These are phyloP conservation scores for Cynaeus angustus DNA, from an alignment of 2,888 invertebrate species.

Conservation along the genomic window DNA sequence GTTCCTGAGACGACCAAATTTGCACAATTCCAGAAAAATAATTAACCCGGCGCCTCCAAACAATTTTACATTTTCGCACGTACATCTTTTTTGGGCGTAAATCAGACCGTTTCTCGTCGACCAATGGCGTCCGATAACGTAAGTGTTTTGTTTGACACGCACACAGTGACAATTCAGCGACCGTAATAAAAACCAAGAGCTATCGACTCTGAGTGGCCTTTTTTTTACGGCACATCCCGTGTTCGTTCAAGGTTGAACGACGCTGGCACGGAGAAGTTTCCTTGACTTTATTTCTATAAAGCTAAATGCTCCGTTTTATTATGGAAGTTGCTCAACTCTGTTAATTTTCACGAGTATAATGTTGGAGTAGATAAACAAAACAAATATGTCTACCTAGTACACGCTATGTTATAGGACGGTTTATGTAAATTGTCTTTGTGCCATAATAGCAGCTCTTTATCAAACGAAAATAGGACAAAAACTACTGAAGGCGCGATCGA, in stretches of 20 bases:
- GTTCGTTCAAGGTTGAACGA: slow-evolving; percentile 18
- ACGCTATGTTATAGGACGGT: slow-evolving; percentile 28
- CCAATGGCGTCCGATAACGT: slow-evolving; percentile 3
- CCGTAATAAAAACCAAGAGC: slow-evolving; percentile 53
- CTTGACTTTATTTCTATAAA: slow-evolving; percentile 14
- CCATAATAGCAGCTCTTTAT: slow-evolving; percentile 3
- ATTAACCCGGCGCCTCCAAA: too few relatives aligned
- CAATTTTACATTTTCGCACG: too few relatives aligned
- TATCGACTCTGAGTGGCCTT: slow-evolving; percentile 48
- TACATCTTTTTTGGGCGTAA: too few relatives aligned
- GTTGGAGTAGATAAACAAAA: slow-evolving; percentile 41
- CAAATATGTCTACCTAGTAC: slow-evolving; percentile 39
- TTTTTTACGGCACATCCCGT: slow-evolving; percentile 34
- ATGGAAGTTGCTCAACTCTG: slow-evolving; percentile 39
- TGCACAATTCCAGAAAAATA: too few relatives aligned
- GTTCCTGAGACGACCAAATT: too few relatives aligned
- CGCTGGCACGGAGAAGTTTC: background rate
- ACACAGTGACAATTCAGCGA: slow-evolving; percentile 48
- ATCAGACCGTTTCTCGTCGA: background rate
- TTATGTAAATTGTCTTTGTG: slow-evolving; percentile 37
- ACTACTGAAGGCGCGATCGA: background rate
- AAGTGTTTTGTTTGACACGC: slow-evolving; percentile 46
- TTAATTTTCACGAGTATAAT: slow-evolving; percentile 40
- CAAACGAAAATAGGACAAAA: slow-evolving; percentile 6
- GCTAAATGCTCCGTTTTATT: slow-evolving; percentile 28